Percentiles rank a stretch among this genome's conserved stretches.
These are phyloP conservation scores for Aproaerema taeniolella DNA, from an alignment of 2,888 invertebrate species.

Conservation along the genomic window DNA sequence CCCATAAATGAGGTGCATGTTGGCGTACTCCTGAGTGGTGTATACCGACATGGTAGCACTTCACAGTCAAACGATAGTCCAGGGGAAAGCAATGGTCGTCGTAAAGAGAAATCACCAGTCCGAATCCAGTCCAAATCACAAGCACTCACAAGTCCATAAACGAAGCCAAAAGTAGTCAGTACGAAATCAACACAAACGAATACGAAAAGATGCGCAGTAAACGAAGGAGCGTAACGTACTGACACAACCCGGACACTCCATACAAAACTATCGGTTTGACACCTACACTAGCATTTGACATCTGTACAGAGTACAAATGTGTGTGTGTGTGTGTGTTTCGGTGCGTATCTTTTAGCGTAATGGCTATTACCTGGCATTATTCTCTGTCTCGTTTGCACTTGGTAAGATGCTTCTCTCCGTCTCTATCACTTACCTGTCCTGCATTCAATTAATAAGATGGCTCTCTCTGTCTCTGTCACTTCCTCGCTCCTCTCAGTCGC, in stretches of 20 bases:
- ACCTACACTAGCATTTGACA: background rate
- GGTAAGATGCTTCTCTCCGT: background rate
- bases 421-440: background rate
- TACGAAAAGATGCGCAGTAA: background rate
- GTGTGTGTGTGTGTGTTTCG: too few relatives aligned
- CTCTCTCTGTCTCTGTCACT: background rate
- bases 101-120: too few relatives aligned
- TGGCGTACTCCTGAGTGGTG: background rate
- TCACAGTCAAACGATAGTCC: background rate
- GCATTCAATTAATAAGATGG: background rate
- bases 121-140: background rate
- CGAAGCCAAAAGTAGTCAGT: constrained; percentile 1
- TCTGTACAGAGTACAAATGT: too few relatives aligned
- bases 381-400: background rate
- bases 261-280: background rate
- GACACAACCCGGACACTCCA: background rate
- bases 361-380: background rate
- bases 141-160: constrained; percentile 1
- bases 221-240: constrained; percentile 1
- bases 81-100: background rate
- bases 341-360: too few relatives aligned
- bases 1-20: constrained; percentile 1
- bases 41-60: background rate
- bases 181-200: background rate
- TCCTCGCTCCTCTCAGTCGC: too few relatives aligned